Evolutionary conservation across 2,113 vertebrate genomes (phyloP), one percentile per base, ranked within the genome.

Genomic region (Phainopepla nitens): DNA sequence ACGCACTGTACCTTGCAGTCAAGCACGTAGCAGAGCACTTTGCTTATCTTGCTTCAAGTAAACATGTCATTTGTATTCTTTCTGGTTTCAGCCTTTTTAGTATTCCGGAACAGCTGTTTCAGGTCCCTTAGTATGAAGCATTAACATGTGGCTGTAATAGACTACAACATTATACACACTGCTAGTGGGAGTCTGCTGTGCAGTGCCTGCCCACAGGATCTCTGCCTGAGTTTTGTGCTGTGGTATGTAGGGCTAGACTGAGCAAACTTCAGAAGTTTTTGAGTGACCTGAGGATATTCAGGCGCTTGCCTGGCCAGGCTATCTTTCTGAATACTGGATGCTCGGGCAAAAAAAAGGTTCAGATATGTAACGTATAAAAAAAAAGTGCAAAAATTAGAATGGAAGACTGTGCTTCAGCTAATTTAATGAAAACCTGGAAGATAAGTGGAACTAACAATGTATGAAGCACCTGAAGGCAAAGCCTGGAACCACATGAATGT

Each of bases 141-240:
- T 42, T 44, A 42, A 25, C 10, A 2, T 14, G 22, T 60, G 53
- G 10, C 28, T 70, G 31, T 29, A 53, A 22, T 53, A 23, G 12
- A 1, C 19, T 36, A 15, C 33, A 17, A 28, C 10, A 9, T 33
- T 35, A 1, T 23, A 16, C 10, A 7, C 0, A 0, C 56, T 57
- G 36, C n/a, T 45, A 21, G 42, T 19, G 13, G 23, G 58, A 50
- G 25, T 13, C 35, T 82, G 58, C 58, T 72, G 11, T 23, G 51
- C 0, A 0, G n/a, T 66, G 47, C 36, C 28, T 56, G 75, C 21
- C 33, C 53, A 11, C 36, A 42, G 35, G 13, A 62, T 60, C 27
- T 60, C 11, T 78, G 31, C 36, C 41, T 7, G 4, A 28, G 20
- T 33, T 69, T 57, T 57, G n/a, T 12, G 6, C 33, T 64, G 0